A percentile compares a stretch with the other conserved stretches of the same genome.
Conservation (phyloP, 1,140 invertebrate species). For the Schlechtendalia chinensis region DNA sequence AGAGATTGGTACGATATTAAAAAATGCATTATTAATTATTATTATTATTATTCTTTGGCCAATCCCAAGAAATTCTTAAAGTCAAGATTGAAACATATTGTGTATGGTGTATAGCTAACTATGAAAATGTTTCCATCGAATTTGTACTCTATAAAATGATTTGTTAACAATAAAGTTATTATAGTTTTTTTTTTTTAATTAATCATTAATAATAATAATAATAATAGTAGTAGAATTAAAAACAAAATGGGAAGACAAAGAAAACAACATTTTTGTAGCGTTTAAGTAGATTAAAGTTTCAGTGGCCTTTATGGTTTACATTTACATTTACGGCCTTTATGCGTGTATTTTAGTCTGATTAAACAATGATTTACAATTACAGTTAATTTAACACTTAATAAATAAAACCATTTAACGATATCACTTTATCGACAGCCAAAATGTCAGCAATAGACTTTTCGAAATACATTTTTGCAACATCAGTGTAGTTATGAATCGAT, state of each 20-base stretch:
- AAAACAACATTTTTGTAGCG: slow-evolving; percentile 33
- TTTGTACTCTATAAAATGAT: slow-evolving; percentile 33
- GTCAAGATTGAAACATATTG: background rate
- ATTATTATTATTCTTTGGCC: no score
- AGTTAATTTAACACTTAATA: slow-evolving; percentile 33
- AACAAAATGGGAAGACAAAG: slow-evolving; percentile 30
- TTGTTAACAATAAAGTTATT: slow-evolving; percentile 27
- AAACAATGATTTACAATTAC: slow-evolving; percentile 26
- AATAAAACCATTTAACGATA: slow-evolving; percentile 47
- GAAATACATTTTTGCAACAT: background rate
- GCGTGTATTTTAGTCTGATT: slow-evolving; percentile 8
- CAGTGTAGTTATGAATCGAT: no score
- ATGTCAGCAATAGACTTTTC: background rate
- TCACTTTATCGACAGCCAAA: slow-evolving; percentile 46
- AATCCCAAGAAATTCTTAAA: slow-evolving; percentile 15
- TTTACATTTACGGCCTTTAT: slow-evolving; percentile 7
- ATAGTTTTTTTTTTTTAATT: background rate
- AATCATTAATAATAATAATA: slow-evolving; percentile 2
- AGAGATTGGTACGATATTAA: slow-evolving; percentile 6
- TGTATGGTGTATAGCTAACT: slow-evolving; percentile 4
- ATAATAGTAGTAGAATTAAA: slow-evolving; percentile 12
- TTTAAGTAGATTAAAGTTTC: slow-evolving; percentile 29
- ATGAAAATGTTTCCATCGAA: slow-evolving; percentile 20
- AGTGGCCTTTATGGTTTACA: no score
- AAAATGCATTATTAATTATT: no score